phyloP scores from a whole-genome alignment of 2,888 invertebrate species.

The Amphipyra tragopoginis region DNA sequence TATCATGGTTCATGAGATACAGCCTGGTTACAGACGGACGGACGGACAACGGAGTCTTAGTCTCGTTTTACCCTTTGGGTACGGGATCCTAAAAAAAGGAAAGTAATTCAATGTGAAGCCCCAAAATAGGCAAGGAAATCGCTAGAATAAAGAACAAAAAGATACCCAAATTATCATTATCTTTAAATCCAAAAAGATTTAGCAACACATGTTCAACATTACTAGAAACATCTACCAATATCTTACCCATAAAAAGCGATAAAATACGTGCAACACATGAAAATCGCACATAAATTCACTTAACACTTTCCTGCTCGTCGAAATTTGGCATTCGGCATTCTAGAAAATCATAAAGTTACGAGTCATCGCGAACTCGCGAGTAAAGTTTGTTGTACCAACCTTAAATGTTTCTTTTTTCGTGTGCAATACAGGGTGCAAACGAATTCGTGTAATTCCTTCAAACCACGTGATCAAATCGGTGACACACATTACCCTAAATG shows the following conservation, averaged over 20 bases:
- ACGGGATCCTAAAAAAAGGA: too few species aligned
- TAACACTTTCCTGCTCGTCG: constrained; percentile 28
- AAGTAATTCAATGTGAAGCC: not conserved
- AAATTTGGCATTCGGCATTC: constrained; percentile 24
- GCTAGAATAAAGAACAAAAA: not conserved
- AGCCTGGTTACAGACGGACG: too few species aligned
- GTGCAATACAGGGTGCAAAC: too few species aligned
- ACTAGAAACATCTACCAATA: constrained; percentile 14
- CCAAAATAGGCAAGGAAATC: not conserved
- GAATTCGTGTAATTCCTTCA: too few species aligned
- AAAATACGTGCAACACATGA: constrained; percentile 51
- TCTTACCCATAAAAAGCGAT: constrained; percentile 43
- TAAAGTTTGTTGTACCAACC: constrained; percentile 51
- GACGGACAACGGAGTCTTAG: too few species aligned
- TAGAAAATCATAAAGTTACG: constrained; percentile 52
- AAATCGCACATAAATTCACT: constrained; percentile 49
- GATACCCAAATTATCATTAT: not conserved
- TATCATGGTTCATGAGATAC: too few species aligned
- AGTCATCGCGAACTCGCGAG: constrained; percentile 60
- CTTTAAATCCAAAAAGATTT: constrained; percentile 25
- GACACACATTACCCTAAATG: too few species aligned
- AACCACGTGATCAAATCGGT: too few species aligned
- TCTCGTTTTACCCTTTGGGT: too few species aligned
- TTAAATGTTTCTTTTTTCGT: constrained; percentile 62
- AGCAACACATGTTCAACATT: constrained; percentile 17